Conservation (phyloP, 1,140 invertebrate genomes). For the Drepana arcuata region DNA sequence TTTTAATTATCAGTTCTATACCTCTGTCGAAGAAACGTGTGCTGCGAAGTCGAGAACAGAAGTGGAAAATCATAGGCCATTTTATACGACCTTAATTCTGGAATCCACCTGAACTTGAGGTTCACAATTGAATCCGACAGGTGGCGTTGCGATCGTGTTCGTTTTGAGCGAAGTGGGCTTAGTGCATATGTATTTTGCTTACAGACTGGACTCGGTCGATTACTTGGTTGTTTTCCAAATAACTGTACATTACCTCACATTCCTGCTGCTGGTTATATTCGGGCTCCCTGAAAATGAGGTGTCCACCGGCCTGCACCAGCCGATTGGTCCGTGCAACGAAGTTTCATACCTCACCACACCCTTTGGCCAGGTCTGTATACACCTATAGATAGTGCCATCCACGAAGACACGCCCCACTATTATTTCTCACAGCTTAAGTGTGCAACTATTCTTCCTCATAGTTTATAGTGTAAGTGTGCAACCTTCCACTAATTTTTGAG, state of each 20-base stretch:
- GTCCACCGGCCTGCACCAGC: slow-evolving; percentile 82
- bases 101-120: too few species aligned
- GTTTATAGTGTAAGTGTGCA: not conserved
- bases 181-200: slow-evolving; percentile 14
- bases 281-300: slow-evolving; percentile 79
- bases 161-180: too few species aligned
- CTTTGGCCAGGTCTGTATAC: slow-evolving; percentile 75
- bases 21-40: too few species aligned
- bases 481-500: not conserved
- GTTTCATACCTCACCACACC: slow-evolving; percentile 74
- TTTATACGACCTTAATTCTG: too few species aligned
- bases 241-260: slow-evolving; percentile 67
- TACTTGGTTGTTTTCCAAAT: slow-evolving; percentile 66
- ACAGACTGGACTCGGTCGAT: slow-evolving; percentile 50
- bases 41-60: too few species aligned
- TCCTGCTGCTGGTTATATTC: slow-evolving; percentile 71
- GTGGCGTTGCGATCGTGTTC: too few species aligned
- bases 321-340: slow-evolving; percentile 81
- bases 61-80: too few species aligned
- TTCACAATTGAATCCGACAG: too few species aligned
- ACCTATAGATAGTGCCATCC: not conserved
- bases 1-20: too few species aligned
- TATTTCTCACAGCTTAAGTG: too few species aligned
- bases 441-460: not conserved
- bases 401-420: too few species aligned